Base-by-base conservation (phyloP, 2,113 vertebrate genomes). In the Cyprinodon brontotheroides region DNA sequence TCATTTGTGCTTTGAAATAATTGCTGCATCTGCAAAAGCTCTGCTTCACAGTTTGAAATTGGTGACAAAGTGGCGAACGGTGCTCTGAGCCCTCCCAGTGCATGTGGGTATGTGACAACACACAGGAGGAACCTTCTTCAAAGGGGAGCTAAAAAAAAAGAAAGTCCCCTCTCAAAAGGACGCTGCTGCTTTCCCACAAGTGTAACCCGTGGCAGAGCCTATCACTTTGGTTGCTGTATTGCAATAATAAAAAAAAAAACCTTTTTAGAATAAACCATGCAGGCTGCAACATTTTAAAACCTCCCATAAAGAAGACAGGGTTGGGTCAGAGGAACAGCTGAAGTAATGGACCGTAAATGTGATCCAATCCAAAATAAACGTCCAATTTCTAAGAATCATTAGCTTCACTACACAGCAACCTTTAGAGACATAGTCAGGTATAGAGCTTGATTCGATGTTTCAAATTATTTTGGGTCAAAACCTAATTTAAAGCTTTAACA, bases 391-490 rank as follows among this genome's bases (percentile, higher is more conserved):
- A 89, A 89, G 78, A 80, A 73, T 85, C 85, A 89, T 94, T 93
- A 91, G 81, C 73, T 86, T 90, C 90, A 92, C 91, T 92, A 79
- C 78, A 78, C 87, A 66, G 81, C 68, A 86, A 91, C 89, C 89
- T 92, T 89, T 84, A 61, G 72, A 75, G 75, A 82, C 62, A 73
- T 71, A 77, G 84, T 90, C 82, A 85, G 80, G 83, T 73, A 79
- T 74, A 84, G 83, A 85, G 87, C 86, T 81, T 80, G 48, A 45
- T 77, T 83, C 67, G 50, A 40, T 84, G 87, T 85, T 84, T 78
- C 70, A 83, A 84, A 90, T 93, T 91, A 82, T 88, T 84, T 89
- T 72, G 78, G 83, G 74, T 86, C 80, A 77, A 83, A 89, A 89
- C 80, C 82, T 72, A 87, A 90, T 86, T 88, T 78, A 37, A 68